Conservation (phyloP, 2,113 vertebrate species). For the Siniperca knerii region DNA sequence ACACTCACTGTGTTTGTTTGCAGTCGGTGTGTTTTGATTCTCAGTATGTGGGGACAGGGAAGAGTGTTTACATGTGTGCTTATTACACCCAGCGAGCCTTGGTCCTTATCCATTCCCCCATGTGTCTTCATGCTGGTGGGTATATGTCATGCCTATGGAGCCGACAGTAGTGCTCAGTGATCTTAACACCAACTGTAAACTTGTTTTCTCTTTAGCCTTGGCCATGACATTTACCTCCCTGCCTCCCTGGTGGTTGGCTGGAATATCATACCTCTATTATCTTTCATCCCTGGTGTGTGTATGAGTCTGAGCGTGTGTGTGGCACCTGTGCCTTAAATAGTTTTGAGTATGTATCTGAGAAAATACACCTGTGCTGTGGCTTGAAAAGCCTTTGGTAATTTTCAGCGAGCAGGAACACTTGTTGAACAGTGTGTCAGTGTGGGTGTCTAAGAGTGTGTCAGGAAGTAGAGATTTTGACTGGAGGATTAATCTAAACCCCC, state of each 20-base stretch:
- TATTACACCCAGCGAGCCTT: slow-evolving; percentile 55
- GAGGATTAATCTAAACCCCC: slow-evolving; percentile 64
- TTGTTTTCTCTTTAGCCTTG: slow-evolving; percentile 80
- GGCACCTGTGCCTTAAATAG: slow-evolving; percentile 53
- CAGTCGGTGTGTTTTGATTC: slow-evolving; percentile 45
- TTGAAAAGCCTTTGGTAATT: slow-evolving; percentile 47
- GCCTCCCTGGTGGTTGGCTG: slow-evolving; percentile 58
- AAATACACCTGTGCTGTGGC: slow-evolving; percentile 42
- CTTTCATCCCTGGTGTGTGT: slow-evolving; percentile 50
- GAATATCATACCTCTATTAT: slow-evolving; percentile 72
- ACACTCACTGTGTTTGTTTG: slow-evolving; percentile 43
- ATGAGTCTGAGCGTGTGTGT: slow-evolving; percentile 17
- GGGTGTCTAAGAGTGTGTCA: slow-evolving; percentile 50
- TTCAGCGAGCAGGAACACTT: slow-evolving; percentile 7
- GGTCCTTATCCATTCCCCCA: slow-evolving; percentile 54
- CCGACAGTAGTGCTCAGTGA: slow-evolving; percentile 66
- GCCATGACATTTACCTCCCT: slow-evolving; percentile 78
- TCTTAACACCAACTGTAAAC: slow-evolving; percentile 74
- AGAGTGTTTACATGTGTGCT: slow-evolving; percentile 74
- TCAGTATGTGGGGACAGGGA: slow-evolving; percentile 44
- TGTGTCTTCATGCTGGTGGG: slow-evolving; percentile 61
- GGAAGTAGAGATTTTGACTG: slow-evolving; percentile 62
- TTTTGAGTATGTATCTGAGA: slow-evolving; percentile 31
- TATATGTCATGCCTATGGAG: slow-evolving; percentile 79
- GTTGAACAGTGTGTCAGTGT: slow-evolving; percentile 44